A percentile compares a stretch with the other conserved stretches of the same genome.
phyloP scores from a whole-genome alignment of 2,113 vertebrate genomes.

The Parotia lawesii region DNA sequence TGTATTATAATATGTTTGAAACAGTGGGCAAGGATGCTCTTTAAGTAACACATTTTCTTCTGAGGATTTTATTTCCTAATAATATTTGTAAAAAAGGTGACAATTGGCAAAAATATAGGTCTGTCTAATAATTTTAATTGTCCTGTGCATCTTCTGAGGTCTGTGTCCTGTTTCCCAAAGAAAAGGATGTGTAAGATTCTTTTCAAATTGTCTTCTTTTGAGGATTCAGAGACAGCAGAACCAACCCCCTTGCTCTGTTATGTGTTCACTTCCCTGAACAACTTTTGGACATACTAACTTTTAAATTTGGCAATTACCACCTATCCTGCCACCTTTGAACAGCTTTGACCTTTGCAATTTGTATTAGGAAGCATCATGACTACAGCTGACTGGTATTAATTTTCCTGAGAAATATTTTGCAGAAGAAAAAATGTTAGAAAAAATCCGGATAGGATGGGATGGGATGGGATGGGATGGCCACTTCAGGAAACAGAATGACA shows the following conservation, averaged over 20 bases:
- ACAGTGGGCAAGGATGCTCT: neutral
- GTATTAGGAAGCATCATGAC: neutral
- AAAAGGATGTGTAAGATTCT: neutral
- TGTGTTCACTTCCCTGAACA: neutral
- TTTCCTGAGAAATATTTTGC: neutral
- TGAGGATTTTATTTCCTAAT: neutral
- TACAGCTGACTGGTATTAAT: neutral
- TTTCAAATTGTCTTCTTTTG: neutral
- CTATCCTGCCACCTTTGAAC: neutral
- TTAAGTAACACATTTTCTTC: neutral
- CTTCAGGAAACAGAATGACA: neutral
- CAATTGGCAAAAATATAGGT: neutral
- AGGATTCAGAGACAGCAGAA: neutral
- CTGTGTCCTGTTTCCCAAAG: neutral
- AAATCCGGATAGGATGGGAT: neutral
- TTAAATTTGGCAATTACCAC: neutral
- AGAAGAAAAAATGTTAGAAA: neutral
- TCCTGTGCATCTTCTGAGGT: neutral
- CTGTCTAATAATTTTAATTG: neutral
- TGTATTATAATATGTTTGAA: neutral
- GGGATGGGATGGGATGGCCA: neutral
- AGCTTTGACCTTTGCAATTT: neutral
- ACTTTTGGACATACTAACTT: neutral
- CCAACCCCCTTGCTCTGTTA: fast-evolving
- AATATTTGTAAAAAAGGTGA: neutral